Evolutionary conservation across 2,797 vertebrate genomes (phyloP).

Genomic region (Okamejei kenojei): DNA sequence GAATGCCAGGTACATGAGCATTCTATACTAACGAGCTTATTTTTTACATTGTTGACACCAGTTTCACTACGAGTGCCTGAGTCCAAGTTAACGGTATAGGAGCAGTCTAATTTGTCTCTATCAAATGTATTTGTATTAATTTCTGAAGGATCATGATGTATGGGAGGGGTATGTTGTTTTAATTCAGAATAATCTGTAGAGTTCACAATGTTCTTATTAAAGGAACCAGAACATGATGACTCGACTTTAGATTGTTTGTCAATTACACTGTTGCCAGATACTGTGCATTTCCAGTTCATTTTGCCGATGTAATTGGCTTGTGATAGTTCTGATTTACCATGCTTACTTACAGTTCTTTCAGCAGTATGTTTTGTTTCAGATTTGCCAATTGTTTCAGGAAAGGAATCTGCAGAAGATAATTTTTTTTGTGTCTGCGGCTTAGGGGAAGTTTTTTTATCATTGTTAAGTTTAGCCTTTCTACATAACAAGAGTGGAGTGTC

Average conservation of each 20-base stretch:
- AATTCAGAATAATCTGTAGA: constrained; percentile 55
- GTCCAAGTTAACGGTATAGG: background rate
- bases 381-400: constrained; percentile 58
- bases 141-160: background rate
- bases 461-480: constrained; percentile 48
- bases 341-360: constrained; percentile 61
- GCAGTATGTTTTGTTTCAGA: constrained; percentile 68
- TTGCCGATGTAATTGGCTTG: constrained; percentile 53
- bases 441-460: constrained; percentile 60
- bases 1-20: background rate
- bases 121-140: background rate
- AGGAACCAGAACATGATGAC: constrained; percentile 46
- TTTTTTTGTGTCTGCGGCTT: constrained; percentile 74
- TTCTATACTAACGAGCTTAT: constrained; percentile 9
- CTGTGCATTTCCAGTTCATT: constrained; percentile 47
- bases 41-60: constrained; percentile 23
- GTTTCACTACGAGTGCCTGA: background rate
- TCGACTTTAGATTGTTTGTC: constrained; percentile 48
- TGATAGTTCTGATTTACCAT: constrained; percentile 68
- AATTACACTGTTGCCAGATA: constrained; percentile 49
- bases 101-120: constrained; percentile 15
- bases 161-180: background rate
- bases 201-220: constrained; percentile 54
- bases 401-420: constrained; percentile 62
- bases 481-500: constrained; percentile 65